phyloP scores from a whole-genome alignment of 2,797 vertebrate species.

The Rachycentron canadum region DNA sequence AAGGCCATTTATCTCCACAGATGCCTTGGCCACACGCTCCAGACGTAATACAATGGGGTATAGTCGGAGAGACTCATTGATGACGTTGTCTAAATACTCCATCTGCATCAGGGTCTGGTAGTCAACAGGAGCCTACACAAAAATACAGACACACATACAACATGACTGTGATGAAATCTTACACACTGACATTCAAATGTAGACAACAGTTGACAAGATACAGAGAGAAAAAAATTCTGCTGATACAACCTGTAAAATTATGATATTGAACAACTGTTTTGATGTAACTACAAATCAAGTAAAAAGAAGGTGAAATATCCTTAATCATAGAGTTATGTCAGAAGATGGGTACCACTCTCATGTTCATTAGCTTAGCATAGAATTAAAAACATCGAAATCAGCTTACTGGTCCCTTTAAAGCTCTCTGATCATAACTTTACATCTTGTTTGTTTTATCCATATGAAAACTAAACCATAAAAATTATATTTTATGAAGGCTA shows the following conservation, averaged over 20 bases:
- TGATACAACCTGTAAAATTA: not conserved
- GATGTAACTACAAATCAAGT: no score
- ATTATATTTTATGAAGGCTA: no score
- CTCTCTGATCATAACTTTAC: no score
- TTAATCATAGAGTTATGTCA: no score
- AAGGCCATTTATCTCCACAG: conserved; percentile 79
- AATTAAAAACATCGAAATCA: no score
- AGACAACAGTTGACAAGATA: not conserved
- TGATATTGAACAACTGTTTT: no score
- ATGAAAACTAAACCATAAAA: no score
- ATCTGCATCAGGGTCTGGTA: conserved; percentile 82
- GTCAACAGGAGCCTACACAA: conserved; percentile 70
- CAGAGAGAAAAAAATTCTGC: not conserved
- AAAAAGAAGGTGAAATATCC: no score
- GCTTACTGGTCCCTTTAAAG: no score
- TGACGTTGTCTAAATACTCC: conserved; percentile 85
- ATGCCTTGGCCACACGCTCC: conserved; percentile 85
- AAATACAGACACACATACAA: conserved; percentile 19
- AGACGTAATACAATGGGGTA: conserved; percentile 72
- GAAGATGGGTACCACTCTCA: no score
- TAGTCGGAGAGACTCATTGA: conserved; percentile 82
- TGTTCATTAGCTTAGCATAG: no score
- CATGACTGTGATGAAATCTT: not conserved
- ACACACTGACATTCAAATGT: not conserved
- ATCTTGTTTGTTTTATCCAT: no score